These are phyloP conservation scores for Hirundichthys speculiger DNA, from an alignment of 2,113 vertebrate species.

Conservation along the genomic window DNA sequence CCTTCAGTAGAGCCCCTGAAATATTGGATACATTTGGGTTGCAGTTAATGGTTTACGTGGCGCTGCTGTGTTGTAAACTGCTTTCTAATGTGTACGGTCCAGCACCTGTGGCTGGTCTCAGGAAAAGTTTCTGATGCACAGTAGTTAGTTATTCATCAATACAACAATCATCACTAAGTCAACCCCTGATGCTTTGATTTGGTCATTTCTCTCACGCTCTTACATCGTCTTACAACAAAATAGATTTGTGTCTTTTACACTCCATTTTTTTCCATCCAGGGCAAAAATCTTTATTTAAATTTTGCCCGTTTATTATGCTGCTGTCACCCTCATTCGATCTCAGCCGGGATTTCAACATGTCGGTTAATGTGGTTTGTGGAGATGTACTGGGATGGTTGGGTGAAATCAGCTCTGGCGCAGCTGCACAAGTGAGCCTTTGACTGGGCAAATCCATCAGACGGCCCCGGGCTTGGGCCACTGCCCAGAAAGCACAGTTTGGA, in stretches of 20 bases:
- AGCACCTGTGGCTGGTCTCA: too few species aligned
- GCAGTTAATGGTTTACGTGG: neutral
- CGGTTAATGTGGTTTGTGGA: conserved; percentile 64
- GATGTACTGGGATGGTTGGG: conserved; percentile 41
- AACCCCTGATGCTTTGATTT: too few species aligned
- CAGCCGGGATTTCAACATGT: conserved; percentile 45
- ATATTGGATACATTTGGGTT: neutral
- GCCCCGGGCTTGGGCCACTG: conserved; percentile 70
- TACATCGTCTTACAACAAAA: too few species aligned
- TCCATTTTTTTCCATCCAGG: too few species aligned
- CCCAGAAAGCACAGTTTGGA: conserved; percentile 82
- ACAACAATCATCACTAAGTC: too few species aligned
- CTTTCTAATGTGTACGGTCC: neutral
- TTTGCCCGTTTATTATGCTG: conserved; percentile 8
- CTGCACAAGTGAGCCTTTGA: conserved; percentile 77
- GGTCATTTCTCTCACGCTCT: too few species aligned
- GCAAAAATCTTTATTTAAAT: neutral
- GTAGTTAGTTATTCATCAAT: too few species aligned
- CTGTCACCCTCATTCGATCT: conserved; percentile 53
- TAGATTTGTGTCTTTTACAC: too few species aligned
- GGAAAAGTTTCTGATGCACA: too few species aligned
- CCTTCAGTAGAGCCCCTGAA: neutral
- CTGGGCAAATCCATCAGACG: conserved; percentile 74
- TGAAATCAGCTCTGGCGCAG: conserved; percentile 68
- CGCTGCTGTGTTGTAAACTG: neutral